Evolutionary conservation across 53 echinoderm and acorn worm genomes (phyloP), one percentile per base, ranked within the genome.

Genomic region (Crossaster papposus): DNA sequence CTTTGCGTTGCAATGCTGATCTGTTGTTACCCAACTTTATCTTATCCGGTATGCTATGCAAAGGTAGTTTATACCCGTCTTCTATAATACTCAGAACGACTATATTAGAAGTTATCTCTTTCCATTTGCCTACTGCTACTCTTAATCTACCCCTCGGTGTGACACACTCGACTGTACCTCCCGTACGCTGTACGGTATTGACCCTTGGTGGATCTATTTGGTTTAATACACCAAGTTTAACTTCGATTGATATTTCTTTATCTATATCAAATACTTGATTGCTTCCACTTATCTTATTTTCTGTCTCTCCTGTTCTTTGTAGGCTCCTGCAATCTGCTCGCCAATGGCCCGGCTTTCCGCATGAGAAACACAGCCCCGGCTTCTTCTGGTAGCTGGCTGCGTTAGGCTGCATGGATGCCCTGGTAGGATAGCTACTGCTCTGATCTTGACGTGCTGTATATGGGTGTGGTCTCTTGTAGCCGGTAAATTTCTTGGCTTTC

Each of bases 261-360:
- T n/a, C n/a, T 55, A 15, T 14, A 55, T 15, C 1, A 55, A 2
- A 55, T 55, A 9, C 55, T 15, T 17, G 14, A 55, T 10, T 14
- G 55, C 1, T 17, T 55, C 20, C 55, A 86, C 86, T 86, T 86
- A 86, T 86, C 86, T 86, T 36, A 58, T 65, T 74, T 44, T 9
- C 28, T 23, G 65, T 28, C 50, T 51, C 77, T 77, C 51, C 77
- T 3, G 50, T 38, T 50, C 6, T 77, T 24, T 77, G 44, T 26
- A 77, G n/a, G 44, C 26, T 77, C 23, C 70, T 50, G 81, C 81
- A 80, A 38, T 91, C 91, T 9, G 32, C n/a, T n/a, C 54, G 79
- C 79, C 85, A 90, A 30, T 83, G 90, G n/a, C 90, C 83, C 24
- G 90, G 73, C 34, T 90, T 90, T 20, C 89, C 81, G 70, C 89